These are phyloP conservation scores for Macrotus californicus DNA, from an alignment of 2,113 vertebrate species.

Conservation along the genomic window DNA sequence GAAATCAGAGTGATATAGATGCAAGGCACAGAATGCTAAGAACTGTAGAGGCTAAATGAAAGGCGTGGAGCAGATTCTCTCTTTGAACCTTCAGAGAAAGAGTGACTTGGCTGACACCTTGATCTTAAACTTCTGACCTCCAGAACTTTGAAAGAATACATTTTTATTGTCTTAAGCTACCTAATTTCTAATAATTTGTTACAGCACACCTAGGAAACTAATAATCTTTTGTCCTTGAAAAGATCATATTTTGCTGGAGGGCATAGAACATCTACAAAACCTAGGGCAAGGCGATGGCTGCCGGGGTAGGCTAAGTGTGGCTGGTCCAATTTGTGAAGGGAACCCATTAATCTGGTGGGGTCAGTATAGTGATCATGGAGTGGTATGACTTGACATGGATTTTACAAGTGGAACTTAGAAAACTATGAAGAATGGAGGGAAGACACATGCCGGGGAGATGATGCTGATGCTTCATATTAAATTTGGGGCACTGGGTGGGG, in stretches of 20 bases:
- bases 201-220: not conserved
- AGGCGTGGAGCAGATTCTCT: not conserved
- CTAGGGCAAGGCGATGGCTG: rapidly evolving
- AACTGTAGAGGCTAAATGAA: not conserved
- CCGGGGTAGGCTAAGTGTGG: not conserved
- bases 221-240: not conserved
- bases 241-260: not conserved
- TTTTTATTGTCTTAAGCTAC: not conserved
- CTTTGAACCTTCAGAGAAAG: not conserved
- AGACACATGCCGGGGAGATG: not conserved
- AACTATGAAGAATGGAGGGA: not conserved
- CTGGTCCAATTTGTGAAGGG: not conserved
- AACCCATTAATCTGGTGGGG: not conserved
- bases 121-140: not conserved
- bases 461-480: not conserved
- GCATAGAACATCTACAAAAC: not conserved
- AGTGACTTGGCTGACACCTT: not conserved
- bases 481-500: not conserved
- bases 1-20: not conserved
- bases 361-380: not conserved
- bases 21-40: not conserved
- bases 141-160: not conserved
- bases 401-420: not conserved
- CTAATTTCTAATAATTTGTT: not conserved
- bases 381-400: not conserved